phyloP scores from a whole-genome alignment of 2,797 vertebrate genomes.

The Sardinella longiceps region DNA sequence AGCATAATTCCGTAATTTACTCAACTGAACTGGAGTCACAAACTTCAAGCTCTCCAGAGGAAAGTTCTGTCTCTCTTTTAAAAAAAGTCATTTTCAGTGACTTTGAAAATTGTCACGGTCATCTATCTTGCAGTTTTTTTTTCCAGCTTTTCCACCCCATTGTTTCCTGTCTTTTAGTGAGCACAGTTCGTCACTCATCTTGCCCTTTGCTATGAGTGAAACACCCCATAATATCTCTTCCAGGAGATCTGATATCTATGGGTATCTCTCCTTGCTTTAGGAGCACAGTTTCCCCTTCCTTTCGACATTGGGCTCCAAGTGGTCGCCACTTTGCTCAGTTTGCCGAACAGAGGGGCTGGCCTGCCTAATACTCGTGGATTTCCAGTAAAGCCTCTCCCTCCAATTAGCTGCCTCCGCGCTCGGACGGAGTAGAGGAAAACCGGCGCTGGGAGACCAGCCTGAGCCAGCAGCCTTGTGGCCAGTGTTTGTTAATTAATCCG shows the following conservation, averaged over 20 bases:
- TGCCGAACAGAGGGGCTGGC: background rate
- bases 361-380: background rate
- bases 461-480: background rate
- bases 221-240: background rate
- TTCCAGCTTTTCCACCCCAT: background rate
- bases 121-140: background rate
- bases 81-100: background rate
- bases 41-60: background rate
- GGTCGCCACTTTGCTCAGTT: background rate
- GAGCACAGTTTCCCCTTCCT: background rate
- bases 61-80: background rate
- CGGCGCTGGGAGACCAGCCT: background rate
- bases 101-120: background rate
- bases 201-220: background rate
- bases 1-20: background rate
- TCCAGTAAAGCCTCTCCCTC: background rate
- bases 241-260: background rate
- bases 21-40: background rate
- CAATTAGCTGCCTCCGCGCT: background rate
- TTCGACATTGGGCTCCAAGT: background rate
- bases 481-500: constrained; percentile 16
- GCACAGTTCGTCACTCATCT: background rate
- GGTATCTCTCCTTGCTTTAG: background rate
- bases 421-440: background rate
- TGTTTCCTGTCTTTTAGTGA: constrained; percentile 1